Evolutionary conservation across 2,888 invertebrate genomes (phyloP), one percentile per base, ranked within the genome.

Genomic region (Linnaemya tessellans): DNA sequence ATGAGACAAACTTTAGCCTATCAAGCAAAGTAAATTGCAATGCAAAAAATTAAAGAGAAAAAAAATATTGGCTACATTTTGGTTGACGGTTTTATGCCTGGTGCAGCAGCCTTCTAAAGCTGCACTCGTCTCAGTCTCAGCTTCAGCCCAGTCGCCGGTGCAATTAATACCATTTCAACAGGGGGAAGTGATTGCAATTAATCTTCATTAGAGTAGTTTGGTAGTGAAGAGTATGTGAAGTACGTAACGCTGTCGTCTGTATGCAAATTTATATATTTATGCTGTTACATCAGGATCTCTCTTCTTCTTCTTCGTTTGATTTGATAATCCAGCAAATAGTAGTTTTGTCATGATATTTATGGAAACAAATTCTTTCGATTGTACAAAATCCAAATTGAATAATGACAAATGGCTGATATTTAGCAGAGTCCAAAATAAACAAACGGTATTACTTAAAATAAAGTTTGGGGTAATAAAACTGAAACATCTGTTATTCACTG

Each of bases 101-200:
- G 8, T 38, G 70, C 54, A 0, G 58, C n/a, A 13, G 51, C 41
- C 64, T 20, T 25, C 64, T 22, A 20, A 54, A 54, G 20, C 77
- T 46, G 9, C n/a, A 41, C 56, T 30, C 62, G 67, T 22, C 74
- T 75, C 51, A 68, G 38, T 35, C 51, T 49, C 51, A 68, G 38
- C 43, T 41, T 49, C 77, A 77, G 58, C 46, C 10, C 80, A 80
- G 74, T 64, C 74, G 62, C 54, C 60, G 79, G 84, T 88, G 89
- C 91, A 90, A 91, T 90, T 90, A 90, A 90, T 90, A 89, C 91
- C 88, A 87, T 89, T 90, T 90, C 90, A 90, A 89, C 88, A 88
- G 88, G 81, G 90, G 89, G 89, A 89, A 89, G 91, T 89, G 90
- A 91, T 90, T 91, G 92, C 92, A 92, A 92, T 92, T 92, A 92